Evolutionary conservation across 1,140 invertebrate genomes (phyloP).

Genomic region (Drosophila chauvacae): DNA sequence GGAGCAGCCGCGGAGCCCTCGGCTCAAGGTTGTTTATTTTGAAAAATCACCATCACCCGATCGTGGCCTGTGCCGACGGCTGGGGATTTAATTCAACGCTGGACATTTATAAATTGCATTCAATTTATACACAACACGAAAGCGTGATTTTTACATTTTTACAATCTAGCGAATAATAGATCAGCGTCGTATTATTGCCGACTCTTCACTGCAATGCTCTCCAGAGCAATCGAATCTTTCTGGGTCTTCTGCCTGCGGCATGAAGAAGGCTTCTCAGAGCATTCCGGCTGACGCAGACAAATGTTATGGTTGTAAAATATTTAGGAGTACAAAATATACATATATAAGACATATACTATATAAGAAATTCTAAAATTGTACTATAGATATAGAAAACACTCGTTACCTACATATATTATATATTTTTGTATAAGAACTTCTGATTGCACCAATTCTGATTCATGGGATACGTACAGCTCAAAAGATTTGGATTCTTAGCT

Average conservation of each 20-base stretch:
- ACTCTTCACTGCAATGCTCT: conserved; percentile 28
- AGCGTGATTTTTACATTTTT: conserved; percentile 83
- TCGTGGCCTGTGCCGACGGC: conserved; percentile 68
- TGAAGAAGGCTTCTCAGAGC: conserved; percentile 9
- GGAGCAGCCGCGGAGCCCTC: conserved; percentile 25
- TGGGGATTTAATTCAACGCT: conserved; percentile 80
- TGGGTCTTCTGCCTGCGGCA: conserved; percentile 17
- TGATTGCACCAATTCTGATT: neutral
- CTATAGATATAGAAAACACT: neutral
- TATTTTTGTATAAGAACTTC: neutral
- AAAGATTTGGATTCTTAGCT: neutral
- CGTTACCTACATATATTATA: neutral
- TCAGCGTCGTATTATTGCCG: conserved; percentile 74
- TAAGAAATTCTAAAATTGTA: neutral
- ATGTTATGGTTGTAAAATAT: neutral
- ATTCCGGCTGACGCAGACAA: conserved; percentile 3
- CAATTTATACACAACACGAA: conserved; percentile 83
- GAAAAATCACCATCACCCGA: conserved; percentile 77
- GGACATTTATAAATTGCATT: conserved; percentile 82
- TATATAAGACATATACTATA: too few species aligned
- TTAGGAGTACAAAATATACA: neutral
- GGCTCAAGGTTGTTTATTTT: conserved; percentile 81
- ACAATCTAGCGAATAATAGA: conserved; percentile 82
- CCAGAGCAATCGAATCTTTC: conserved; percentile 8
- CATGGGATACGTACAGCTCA: neutral